These are phyloP conservation scores for Nibea coibor DNA, from an alignment of 2,113 vertebrate genomes.

Conservation along the genomic window DNA sequence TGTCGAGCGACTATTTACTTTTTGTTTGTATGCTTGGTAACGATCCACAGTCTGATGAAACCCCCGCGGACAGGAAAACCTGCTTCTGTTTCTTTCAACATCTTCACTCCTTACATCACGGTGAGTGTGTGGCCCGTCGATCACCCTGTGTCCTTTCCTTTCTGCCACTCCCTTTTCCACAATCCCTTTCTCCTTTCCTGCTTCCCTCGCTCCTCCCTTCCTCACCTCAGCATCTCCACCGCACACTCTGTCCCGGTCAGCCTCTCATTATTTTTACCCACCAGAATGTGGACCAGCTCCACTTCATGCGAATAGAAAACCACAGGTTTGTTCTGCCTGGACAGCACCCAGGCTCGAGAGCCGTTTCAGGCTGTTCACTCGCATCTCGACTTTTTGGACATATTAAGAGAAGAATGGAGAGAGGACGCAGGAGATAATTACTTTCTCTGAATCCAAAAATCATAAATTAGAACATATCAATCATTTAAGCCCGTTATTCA, in stretches of 20 bases:
- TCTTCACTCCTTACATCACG: conserved; percentile 34
- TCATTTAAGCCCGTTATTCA: neutral
- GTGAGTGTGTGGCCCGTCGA: conserved; percentile 50
- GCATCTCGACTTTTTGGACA: conserved; percentile 31
- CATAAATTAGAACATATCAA: neutral
- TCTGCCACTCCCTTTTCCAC: conserved; percentile 46
- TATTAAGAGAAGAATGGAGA: conserved; percentile 3
- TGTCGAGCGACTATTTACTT: no score
- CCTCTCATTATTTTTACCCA: conserved; percentile 89
- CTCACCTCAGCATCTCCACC: conserved; percentile 73
- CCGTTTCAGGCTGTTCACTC: conserved; percentile 76
- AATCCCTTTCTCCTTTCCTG: conserved; percentile 67
- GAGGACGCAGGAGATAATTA: neutral
- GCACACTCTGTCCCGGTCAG: conserved; percentile 87
- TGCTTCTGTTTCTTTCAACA: conserved; percentile 1
- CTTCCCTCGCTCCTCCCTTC: conserved; percentile 49
- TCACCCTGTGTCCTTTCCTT: conserved; percentile 54
- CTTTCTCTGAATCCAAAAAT: neutral
- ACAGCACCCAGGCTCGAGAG: conserved; percentile 84
- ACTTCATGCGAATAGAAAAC: conserved; percentile 90
- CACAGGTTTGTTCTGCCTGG: conserved; percentile 88
- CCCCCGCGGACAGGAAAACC: neutral
- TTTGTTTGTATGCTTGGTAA: neutral
- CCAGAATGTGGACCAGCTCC: conserved; percentile 88
- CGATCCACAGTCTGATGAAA: no score